These are phyloP conservation scores for Oscheius sp. DNA, from an alignment of 2,888 invertebrate species.

Conservation along the genomic window DNA sequence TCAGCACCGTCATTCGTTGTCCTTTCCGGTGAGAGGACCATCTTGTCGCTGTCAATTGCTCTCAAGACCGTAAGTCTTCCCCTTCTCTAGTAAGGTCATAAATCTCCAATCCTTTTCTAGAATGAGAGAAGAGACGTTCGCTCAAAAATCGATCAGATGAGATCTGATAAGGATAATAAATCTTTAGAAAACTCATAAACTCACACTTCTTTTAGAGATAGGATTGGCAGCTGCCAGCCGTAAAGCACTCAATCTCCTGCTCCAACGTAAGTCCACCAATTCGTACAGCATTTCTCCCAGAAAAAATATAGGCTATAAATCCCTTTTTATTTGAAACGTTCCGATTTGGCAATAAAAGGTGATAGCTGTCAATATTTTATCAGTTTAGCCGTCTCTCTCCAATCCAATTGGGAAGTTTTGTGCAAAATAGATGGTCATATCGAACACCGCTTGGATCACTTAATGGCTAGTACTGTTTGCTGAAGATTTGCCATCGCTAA, in stretches of 20 bases:
- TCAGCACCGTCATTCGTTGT: slow-evolving; percentile 23
- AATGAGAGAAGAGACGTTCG: background rate
- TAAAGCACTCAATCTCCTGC: slow-evolving; percentile 14
- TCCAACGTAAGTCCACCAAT: too few relatives aligned
- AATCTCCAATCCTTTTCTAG: background rate
- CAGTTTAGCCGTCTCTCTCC: too few relatives aligned
- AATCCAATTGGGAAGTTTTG: too few relatives aligned
- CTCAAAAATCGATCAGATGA: background rate
- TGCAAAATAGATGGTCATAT: too few relatives aligned
- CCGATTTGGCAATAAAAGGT: background rate
- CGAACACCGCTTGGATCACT: too few relatives aligned
- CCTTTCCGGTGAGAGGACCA: slow-evolving; percentile 14
- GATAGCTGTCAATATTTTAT: too few relatives aligned
- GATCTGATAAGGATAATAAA: slow-evolving; percentile 8
- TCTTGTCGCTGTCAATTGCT: slow-evolving; percentile 1
- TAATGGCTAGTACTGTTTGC: slow-evolving; percentile 5
- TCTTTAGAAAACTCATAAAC: slow-evolving; percentile 10
- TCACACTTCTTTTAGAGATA: background rate
- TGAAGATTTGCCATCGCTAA: slow-evolving; percentile 22
- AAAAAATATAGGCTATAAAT: background rate
- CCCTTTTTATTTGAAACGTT: background rate
- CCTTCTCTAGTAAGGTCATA: background rate
- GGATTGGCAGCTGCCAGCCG: slow-evolving; percentile 15
- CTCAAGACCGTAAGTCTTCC: background rate
- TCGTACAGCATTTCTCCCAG: too few relatives aligned